A percentile compares a stretch with the other conserved stretches of the same genome.
These are phyloP conservation scores for Coenonympha glycerion DNA, from an alignment of 2,888 invertebrate genomes.

Conservation along the genomic window DNA sequence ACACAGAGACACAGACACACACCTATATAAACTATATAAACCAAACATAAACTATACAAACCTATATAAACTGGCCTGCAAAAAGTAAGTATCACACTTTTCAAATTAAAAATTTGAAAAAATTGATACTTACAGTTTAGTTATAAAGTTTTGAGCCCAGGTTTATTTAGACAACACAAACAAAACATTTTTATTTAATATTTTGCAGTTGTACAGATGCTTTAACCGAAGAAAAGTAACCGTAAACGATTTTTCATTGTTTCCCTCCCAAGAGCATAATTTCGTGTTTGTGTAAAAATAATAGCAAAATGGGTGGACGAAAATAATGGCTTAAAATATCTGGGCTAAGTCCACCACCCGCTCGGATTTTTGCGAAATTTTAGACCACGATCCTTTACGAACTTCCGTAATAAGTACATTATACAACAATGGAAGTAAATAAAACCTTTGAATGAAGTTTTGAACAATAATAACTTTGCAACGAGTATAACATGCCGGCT, in stretches of 20 bases:
- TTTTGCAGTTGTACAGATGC: not conserved
- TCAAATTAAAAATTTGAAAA: too few relatives aligned
- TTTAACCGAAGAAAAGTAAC: not conserved
- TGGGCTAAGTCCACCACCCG: not conserved
- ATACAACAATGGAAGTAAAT: slow-evolving; percentile 22
- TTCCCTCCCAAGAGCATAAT: slow-evolving; percentile 3
- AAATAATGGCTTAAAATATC: slow-evolving; percentile 2
- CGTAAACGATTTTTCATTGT: slow-evolving; percentile 4
- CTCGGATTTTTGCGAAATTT: slow-evolving; percentile 7
- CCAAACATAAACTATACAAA: too few relatives aligned
- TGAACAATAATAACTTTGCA: slow-evolving; percentile 22
- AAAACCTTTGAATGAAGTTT: slow-evolving; percentile 20
- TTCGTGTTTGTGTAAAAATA: slow-evolving; percentile 2
- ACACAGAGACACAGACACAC: too few relatives aligned
- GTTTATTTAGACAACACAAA: not conserved
- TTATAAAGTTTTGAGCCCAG: not conserved
- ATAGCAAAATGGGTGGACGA: too few relatives aligned
- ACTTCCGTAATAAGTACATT: slow-evolving; percentile 21
- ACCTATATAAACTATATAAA: too few relatives aligned
- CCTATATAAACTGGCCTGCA: too few relatives aligned
- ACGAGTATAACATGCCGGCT: slow-evolving; percentile 13
- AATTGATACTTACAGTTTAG: too few relatives aligned
- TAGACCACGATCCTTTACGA: slow-evolving; percentile 20
- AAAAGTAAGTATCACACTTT: too few relatives aligned
- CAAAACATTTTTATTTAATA: not conserved